Percentiles rank a stretch among this genome's conserved stretches.
These are phyloP conservation scores for Drosophila borborema DNA, from an alignment of 2,888 invertebrate genomes.

Conservation along the genomic window DNA sequence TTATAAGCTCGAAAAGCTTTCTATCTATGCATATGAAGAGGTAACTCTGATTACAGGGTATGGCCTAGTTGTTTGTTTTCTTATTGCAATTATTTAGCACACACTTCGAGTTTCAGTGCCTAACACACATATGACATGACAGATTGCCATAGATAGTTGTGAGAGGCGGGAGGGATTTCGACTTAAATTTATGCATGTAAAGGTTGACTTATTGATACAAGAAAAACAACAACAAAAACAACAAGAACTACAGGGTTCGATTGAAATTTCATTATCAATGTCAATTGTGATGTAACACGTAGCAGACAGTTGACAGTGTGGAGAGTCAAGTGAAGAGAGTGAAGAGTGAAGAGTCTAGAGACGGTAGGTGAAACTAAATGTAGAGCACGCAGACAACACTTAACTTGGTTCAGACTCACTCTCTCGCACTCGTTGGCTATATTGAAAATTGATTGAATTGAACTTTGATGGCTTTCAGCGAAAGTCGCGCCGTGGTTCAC, in stretches of 20 bases:
- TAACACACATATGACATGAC: slow-evolving; percentile 64
- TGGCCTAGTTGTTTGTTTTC: slow-evolving; percentile 1
- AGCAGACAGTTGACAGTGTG: slow-evolving; percentile 2
- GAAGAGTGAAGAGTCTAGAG: background rate
- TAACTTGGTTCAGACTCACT: slow-evolving; percentile 31
- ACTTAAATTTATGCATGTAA: slow-evolving; percentile 66
- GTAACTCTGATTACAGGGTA: background rate
- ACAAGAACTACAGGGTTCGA: slow-evolving; percentile 10
- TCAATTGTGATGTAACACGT: slow-evolving; percentile 57
- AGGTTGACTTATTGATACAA: slow-evolving; percentile 60
- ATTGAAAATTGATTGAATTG: slow-evolving; percentile 78
- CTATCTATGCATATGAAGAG: background rate
- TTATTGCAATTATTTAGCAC: slow-evolving; percentile 54
- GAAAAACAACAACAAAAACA: slow-evolving; percentile 15
- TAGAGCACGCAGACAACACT: slow-evolving; percentile 38
- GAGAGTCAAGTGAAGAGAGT: background rate
- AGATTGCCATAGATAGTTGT: slow-evolving; percentile 51
- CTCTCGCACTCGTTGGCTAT: slow-evolving; percentile 14
- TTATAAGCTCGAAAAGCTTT: background rate
- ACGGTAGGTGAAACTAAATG: slow-evolving; percentile 6
- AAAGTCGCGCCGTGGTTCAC: slow-evolving; percentile 18
- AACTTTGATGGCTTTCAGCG: slow-evolving; percentile 75
- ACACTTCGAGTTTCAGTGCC: slow-evolving; percentile 32
- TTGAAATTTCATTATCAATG: slow-evolving; percentile 77
- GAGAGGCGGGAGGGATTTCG: background rate